These are phyloP conservation scores for Anas georgica DNA, from an alignment of 2,797 vertebrate species.

Conservation along the genomic window DNA sequence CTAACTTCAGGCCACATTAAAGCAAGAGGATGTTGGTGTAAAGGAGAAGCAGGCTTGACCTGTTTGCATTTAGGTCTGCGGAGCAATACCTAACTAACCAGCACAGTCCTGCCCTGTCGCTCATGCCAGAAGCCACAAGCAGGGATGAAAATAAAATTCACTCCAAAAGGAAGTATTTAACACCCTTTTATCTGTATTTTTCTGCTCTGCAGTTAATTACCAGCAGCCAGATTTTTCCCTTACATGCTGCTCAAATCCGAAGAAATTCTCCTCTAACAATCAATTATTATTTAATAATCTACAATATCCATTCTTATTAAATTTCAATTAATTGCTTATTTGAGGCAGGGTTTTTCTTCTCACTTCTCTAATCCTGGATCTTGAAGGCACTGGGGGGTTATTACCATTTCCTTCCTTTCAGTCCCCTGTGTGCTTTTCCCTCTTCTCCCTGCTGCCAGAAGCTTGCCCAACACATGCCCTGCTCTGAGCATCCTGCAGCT, in stretches of 20 bases:
- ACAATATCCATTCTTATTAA: constrained; percentile 61
- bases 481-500: not conserved
- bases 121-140: not conserved
- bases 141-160: constrained; percentile 43
- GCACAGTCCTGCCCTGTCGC: too few relatives aligned
- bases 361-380: constrained; percentile 34
- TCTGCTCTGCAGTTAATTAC: constrained; percentile 49
- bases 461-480: not conserved
- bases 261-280: constrained; percentile 63
- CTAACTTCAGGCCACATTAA: not conserved
- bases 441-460: not conserved
- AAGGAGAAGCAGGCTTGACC: too few relatives aligned
- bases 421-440: not conserved
- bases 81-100: not conserved
- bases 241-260: constrained; percentile 17
- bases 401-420: not conserved
- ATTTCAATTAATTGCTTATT: constrained; percentile 70
- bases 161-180: constrained; percentile 40
- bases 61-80: not conserved
- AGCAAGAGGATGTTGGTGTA: not conserved
- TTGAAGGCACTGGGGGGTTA: not conserved
- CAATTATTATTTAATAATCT: constrained; percentile 73
- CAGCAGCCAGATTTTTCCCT: constrained; percentile 51
- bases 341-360: constrained; percentile 40
- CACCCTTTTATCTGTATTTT: constrained; percentile 40